These are phyloP conservation scores for Lepidocyrtoides sp. DNA, from an alignment of 2,888 invertebrate genomes.

Conservation along the genomic window DNA sequence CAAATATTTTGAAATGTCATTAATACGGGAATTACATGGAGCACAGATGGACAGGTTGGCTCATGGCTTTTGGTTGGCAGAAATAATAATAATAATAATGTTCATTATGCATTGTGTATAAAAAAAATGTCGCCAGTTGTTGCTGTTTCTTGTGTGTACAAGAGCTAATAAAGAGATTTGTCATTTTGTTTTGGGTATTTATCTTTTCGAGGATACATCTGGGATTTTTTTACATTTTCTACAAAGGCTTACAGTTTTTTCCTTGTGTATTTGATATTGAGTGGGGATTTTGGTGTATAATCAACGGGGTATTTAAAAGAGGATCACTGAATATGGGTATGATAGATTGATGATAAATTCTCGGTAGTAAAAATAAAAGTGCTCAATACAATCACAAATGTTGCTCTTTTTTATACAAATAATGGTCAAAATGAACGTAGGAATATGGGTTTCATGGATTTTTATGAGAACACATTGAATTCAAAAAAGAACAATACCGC, in stretches of 20 bases:
- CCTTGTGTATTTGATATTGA: neutral
- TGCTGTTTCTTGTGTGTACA: neutral
- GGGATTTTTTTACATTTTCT: neutral
- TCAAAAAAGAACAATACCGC: neutral
- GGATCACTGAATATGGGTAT: neutral
- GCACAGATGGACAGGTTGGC: slow-evolving; percentile 1
- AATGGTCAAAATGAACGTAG: neutral
- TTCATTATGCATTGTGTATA: neutral
- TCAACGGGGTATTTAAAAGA: neutral
- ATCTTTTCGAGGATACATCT: neutral
- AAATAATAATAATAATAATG: neutral
- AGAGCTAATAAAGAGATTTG: slow-evolving; percentile 25
- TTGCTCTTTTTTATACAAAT: neutral
- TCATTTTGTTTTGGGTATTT: neutral
- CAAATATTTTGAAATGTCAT: slow-evolving; percentile 73
- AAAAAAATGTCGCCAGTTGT: slow-evolving; percentile 63
- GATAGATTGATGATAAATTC: neutral
- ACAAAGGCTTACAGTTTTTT: neutral
- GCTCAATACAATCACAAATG: neutral
- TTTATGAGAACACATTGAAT: neutral
- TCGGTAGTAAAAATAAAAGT: no score
- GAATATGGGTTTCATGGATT: no score
- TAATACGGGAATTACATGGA: slow-evolving; percentile 25
- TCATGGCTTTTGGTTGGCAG: neutral
- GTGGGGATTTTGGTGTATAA: neutral